Base-by-base conservation (phyloP, 2,888 invertebrate genomes). In the Calliscelio sp. region DNA sequence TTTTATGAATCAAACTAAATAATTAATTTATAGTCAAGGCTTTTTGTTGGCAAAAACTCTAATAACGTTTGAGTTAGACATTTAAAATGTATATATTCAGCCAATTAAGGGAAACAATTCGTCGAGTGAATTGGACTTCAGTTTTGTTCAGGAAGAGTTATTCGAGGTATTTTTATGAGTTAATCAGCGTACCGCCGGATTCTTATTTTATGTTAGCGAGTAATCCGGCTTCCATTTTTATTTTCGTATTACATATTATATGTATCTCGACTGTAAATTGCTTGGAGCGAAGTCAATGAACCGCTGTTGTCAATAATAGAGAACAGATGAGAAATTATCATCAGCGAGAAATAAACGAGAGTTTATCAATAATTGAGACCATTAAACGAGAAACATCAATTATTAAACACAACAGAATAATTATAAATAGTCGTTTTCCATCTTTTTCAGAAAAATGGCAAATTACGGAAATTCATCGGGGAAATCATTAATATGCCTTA, bases 271-370 rank as follows among this genome's bases (percentile, higher is more conserved):
- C 25, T 20, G 77, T 46, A 87, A 86, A 87, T 87, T 84, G 82
- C 86, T 79, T 73, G 16, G 65, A 70, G 66, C 46, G 74, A 74
- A 81, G 84, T 84, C 84, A 86, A 86, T 86, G 86, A 83, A 85
- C 79, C 71, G 80, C 74, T 68, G 74, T 55, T 51, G 71, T 83
- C 75, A 82, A 84, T 87, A 86, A 85, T 85, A 85, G 78, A 65
- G 84, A 86, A 86, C 84, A 87, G 87, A 87, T 79, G 85, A 83
- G 74, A 85, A 83, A 85, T 85, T 84, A 86, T 86, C 44, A 28
- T 28, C 28, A 38, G 25, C 22, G 35, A 49, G 46, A 25, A 14
- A 20, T 59, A 55, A 55, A 20, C 25, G 11, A 41, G 35, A 55
- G 22, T 70, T 70, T 24, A 44, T 41, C 41, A 41, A 70, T 41